Evolutionary conservation across 64 coral and sea anemone genomes (phyloP), one percentile per base, ranked within the genome.

Genomic region (Orbicella faveolata): DNA sequence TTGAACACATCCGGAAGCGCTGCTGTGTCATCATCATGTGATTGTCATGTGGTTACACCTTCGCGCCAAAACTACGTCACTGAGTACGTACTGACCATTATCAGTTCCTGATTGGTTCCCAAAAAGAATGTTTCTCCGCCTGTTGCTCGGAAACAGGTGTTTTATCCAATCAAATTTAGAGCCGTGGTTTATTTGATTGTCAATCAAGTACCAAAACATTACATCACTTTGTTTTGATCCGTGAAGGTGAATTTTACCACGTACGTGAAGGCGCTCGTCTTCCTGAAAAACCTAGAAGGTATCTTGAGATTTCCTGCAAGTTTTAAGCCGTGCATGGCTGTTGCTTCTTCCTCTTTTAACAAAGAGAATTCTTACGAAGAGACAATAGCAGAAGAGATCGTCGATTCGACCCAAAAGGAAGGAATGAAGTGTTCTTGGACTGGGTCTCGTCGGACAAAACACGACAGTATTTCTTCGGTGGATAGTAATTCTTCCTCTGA

Each of bases 401-500:
- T 80, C 75, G 59, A 59, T 78, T 73, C 63, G 79, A 64, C 70
- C 62, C 61, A 90, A 87, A 69, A 90, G 75, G 86, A 84, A 75
- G 92, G 64, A 20, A 75, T 73, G 66, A 77, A 82, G 79, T 79
- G 85, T 83, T 88, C 87, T 77, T 96, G 95, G 95, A 84, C 73
- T 74, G 82, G 75, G 19, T 61, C 61, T 80, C 89, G 97, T 78
- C 86, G 97, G 73, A 89, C 90, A 41, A 99, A 99, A 84, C 97
- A 95, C 87, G 97, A 99, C 80, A 99, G 97, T 77, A 95, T 99
- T 75, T 99, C 97, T 19, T 96, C 94, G 59, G 97, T 99, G 48
- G 97, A 99, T 19, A 99, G 97, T 74, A 96, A 84, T 89, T 99
- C 94, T 34, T 98, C 96, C 15, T 80, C 78, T 76, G 90, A 98